Base-by-base conservation (phyloP, 2,797 vertebrate species). In the Glossophaga mutica region DNA sequence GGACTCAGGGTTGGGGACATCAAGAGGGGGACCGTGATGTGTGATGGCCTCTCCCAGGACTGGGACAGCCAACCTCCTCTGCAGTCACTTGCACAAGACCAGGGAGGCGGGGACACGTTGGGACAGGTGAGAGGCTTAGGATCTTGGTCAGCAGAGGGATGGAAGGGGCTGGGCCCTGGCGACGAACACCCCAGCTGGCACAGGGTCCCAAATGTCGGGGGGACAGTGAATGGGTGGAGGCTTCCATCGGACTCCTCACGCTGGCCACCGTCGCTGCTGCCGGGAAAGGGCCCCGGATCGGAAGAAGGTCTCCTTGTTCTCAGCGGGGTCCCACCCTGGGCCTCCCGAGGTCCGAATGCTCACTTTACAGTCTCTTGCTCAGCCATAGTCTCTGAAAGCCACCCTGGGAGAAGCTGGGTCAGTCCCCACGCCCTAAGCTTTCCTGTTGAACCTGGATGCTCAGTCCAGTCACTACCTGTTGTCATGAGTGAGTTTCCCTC, bases 291-390 rank as follows among this genome's bases (percentile, higher is more conserved):
- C 9, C 59, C 37, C 6, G 5, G 7, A 11, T n/a, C n/a, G n/a
- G 78, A 86, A 91, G 76, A 94, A 88, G 65, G 50, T 19, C 11
- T 29, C 22, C 85, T 92, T 90, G 94, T 97, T 91, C 68, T 68
- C 11, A 46, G 70, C 48, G 52, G 8, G 48, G 62, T 57, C 81
- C 84, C 62, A 8, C 85, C 92, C 88, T 46, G 0, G 2, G 86
- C 70, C 59, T 77, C 78, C 52, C 0, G 22, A 74, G 68, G 39
- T 71, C 22, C 29, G 73, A 82, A 52, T 52, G 46, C n/a, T 84
- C n/a, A 6, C 10, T 21, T 88, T 34, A 78, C 44, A 79, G 9
- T 5, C 71, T 73, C 0, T 0, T 1, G 6, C 50, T 87, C 34
- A 67, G 71, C 83, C 3, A 5, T 1, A 2, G 67, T 32, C 67